Evolutionary conservation across 2,888 invertebrate genomes (phyloP), one percentile per base, ranked within the genome.

Genomic region (Eristalis pertinax): DNA sequence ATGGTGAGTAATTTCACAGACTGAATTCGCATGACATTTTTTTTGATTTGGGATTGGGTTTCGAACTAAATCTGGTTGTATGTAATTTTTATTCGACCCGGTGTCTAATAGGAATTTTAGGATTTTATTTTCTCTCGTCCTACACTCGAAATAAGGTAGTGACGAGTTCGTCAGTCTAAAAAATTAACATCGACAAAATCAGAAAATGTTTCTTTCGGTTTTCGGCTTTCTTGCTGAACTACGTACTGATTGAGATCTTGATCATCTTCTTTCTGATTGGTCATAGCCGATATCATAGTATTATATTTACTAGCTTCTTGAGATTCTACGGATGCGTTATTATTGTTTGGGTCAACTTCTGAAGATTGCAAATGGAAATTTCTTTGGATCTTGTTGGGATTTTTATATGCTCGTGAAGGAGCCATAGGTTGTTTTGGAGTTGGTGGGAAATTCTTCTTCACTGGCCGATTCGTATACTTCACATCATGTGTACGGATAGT

Each of bases 401-500:
- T 29, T 29, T 56, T 32, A 74, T 35, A 19, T 35, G 64, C 50
- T 15, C 35, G 43, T 56, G 64, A 56, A 19, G 74, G 24, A 41
- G 22, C 38, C 65, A 56, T 64, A 24, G 65, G 74, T 32, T 69
- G 56, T 13, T 63, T 58, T 15, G 69, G 24, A n/a, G 79, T 76
- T 24, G 82, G 79, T 50, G 82, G 88, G 43, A 82, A 63, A 24
- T 75, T 60, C 13, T 77, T 73, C n/a, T 19, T 43, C 29, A 26
- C 50, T 62, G 75, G 83, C 4, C 74, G 43, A 50, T 85, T 88
- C 69, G 69, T 79, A 22, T 80, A 88, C 56, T 83, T 85, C 10
- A 82, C 62, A 19, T 62, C 63, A 56, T 63, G 60, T 1, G 72
- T 63, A 19, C 19, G n/a, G 29, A n/a, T 43, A 41, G 43, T 70